Percentiles rank a stretch among this genome's conserved stretches.
Evolutionary conservation across 2,113 vertebrate species (phyloP).

Genomic region (Prietella phreatophila): DNA sequence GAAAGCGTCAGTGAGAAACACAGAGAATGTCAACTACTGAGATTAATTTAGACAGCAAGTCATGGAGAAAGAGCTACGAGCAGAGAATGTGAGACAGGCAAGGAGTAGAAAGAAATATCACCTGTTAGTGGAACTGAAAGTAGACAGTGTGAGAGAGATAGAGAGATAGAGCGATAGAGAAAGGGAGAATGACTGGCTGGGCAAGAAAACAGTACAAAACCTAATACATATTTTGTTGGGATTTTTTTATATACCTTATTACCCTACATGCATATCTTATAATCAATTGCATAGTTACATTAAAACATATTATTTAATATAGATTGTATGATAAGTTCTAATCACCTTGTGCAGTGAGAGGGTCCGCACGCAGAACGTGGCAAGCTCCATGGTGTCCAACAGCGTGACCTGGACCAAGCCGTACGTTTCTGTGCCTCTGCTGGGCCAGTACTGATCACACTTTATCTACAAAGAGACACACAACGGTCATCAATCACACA

Average conservation of each 20-base stretch:
- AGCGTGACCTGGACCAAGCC: constrained; percentile 88
- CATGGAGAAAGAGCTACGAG: constrained; percentile 18
- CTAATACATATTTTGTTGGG: neutral
- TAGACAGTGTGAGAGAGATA: neutral
- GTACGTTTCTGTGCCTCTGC: constrained; percentile 88
- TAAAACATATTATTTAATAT: neutral
- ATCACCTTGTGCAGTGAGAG: constrained; percentile 93
- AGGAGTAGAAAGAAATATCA: neutral
- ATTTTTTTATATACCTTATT: neutral
- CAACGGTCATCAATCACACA: constrained; percentile 6
- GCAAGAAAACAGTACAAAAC: neutral
- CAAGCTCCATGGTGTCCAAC: constrained; percentile 53
- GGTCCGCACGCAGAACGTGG: constrained; percentile 61
- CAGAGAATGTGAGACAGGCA: constrained; percentile 18
- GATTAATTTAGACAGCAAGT: constrained; percentile 37
- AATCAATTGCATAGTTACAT: neutral
- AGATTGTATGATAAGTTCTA: neutral
- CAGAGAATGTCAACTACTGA: constrained; percentile 32
- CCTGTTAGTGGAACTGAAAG: constrained; percentile 9
- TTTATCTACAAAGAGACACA: constrained; percentile 73
- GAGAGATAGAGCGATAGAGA: neutral
- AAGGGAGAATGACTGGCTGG: neutral
- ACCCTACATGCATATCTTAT: neutral
- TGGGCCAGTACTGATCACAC: constrained; percentile 98
- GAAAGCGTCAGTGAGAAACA: constrained; percentile 30